Evolutionary conservation across 2,888 invertebrate genomes (phyloP).

Genomic region (Apantesis nais): DNA sequence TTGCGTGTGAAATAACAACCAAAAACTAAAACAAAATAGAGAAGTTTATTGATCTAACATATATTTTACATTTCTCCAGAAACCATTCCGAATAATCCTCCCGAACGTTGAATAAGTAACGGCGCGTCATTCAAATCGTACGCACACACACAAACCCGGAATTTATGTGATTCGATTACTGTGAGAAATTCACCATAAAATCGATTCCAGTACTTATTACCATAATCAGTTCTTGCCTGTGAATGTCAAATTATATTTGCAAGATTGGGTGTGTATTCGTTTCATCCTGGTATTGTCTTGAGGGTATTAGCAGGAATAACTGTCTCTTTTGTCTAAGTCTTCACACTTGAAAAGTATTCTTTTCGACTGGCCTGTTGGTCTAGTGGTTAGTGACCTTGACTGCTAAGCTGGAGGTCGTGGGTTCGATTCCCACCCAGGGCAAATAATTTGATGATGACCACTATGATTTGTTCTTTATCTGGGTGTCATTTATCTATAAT

Average conservation of each 20-base stretch:
- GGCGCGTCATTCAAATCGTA: constrained; percentile 35
- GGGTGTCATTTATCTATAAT: no score
- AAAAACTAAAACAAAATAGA: background rate
- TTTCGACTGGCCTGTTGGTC: no score
- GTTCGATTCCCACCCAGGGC: no score
- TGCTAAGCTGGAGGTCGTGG: no score
- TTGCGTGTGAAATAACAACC: no score
- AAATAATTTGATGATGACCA: no score
- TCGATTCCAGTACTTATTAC: constrained; percentile 42
- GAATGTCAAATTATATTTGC: constrained; percentile 17
- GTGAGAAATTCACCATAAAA: constrained; percentile 41
- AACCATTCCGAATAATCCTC: constrained; percentile 17
- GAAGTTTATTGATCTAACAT: background rate
- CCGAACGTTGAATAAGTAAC: constrained; percentile 12
- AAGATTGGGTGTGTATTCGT: constrained; percentile 7
- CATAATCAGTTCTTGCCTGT: constrained; percentile 40
- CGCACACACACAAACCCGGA: constrained; percentile 16
- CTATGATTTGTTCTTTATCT: no score
- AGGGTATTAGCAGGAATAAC: background rate
- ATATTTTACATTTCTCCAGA: background rate
- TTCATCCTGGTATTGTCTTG: background rate
- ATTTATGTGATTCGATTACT: constrained; percentile 47
- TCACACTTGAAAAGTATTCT: no score
- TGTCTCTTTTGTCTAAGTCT: no score
- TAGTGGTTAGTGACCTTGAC: no score